Percentiles rank a stretch among this genome's conserved stretches.
Evolutionary conservation across 1,140 invertebrate genomes (phyloP).

Genomic region (Drosophila athabasca): DNA sequence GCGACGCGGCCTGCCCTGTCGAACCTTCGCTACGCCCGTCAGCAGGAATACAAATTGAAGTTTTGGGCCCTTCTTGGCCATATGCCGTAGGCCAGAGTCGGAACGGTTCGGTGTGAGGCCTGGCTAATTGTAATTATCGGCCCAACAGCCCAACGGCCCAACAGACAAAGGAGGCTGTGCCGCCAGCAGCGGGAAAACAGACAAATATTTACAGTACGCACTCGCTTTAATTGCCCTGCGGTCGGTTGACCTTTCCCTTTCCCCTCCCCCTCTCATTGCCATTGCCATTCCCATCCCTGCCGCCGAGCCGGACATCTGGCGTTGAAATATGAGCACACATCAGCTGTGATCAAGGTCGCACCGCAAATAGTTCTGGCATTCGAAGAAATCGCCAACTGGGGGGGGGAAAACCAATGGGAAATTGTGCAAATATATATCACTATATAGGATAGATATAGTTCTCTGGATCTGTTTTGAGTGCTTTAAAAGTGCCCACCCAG

Average conservation of each 20-base stretch:
- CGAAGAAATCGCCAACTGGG: no score
- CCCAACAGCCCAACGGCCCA: slow-evolving; percentile 3
- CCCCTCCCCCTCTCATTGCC: background rate
- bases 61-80: background rate
- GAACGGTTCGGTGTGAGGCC: no score
- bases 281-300: background rate
- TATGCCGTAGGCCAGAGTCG: slow-evolving; percentile 1
- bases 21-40: slow-evolving; percentile 42
- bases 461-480: no score
- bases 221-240: slow-evolving; percentile 20
- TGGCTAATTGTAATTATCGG: slow-evolving; percentile 40
- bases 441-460: no score
- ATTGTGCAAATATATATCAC: no score
- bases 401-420: no score
- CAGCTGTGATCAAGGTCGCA: slow-evolving; percentile 21
- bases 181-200: slow-evolving; percentile 28
- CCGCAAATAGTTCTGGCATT: slow-evolving; percentile 1
- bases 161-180: slow-evolving; percentile 1
- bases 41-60: background rate
- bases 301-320: slow-evolving; percentile 34
- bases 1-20: slow-evolving; percentile 6
- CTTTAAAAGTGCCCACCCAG: no score
- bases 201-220: slow-evolving; percentile 52
- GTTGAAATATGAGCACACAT: slow-evolving; percentile 35
- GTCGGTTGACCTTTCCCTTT: slow-evolving; percentile 19